phyloP scores from a whole-genome alignment of 1,140 invertebrate genomes.

The Calliopsis andreniformis region DNA sequence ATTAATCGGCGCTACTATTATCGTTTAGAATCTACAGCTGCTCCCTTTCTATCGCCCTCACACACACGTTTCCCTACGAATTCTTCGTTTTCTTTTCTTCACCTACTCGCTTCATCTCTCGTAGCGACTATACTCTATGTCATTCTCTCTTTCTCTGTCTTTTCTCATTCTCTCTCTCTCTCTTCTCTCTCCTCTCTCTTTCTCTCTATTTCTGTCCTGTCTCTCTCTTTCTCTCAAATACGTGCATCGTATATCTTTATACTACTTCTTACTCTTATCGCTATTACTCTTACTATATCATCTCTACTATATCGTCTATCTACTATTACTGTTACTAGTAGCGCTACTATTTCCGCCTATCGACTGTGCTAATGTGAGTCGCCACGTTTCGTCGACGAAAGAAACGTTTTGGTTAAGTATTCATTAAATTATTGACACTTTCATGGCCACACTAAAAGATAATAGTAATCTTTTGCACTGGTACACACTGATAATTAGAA shows the following conservation, averaged over 20 bases:
- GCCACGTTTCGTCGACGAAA: constrained; percentile 2
- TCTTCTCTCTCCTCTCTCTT: constrained; percentile 21
- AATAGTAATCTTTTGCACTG: too few species aligned
- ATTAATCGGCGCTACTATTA: constrained; percentile 19
- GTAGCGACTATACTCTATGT: constrained; percentile 37
- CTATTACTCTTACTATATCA: constrained; percentile 63
- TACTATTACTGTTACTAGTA: constrained; percentile 44
- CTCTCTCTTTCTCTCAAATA: constrained; percentile 48
- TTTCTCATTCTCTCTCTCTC: constrained; percentile 28
- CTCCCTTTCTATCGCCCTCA: not conserved
- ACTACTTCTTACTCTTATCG: constrained; percentile 60
- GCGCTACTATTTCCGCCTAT: constrained; percentile 27
- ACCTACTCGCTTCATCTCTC: constrained; percentile 22
- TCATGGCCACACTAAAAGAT: too few species aligned
- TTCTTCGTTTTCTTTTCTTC: not conserved
- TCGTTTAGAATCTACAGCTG: not conserved
- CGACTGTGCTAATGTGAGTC: not conserved
- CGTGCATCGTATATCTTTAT: constrained; percentile 62
- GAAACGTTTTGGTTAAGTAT: too few species aligned
- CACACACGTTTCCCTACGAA: not conserved
- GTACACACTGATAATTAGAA: too few species aligned
- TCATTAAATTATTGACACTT: too few species aligned
- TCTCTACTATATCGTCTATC: constrained; percentile 51
- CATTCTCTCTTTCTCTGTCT: constrained; percentile 21
- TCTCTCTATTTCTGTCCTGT: constrained; percentile 38